Percentiles rank a stretch among this genome's conserved stretches.
phyloP scores from a whole-genome alignment of 2,888 invertebrate genomes.

The Leptopilina syphax region DNA sequence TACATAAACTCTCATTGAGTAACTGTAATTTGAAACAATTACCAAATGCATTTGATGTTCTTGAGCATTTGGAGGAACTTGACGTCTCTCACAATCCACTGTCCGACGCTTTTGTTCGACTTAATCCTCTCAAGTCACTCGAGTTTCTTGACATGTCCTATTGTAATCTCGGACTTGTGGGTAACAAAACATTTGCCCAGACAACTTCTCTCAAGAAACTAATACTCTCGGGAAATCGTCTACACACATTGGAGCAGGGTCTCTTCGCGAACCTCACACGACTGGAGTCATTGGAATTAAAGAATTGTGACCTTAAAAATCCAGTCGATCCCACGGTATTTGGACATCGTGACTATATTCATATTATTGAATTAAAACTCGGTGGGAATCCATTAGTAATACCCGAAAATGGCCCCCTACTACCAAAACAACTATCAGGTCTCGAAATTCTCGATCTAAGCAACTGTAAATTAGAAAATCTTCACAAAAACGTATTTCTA shows the following conservation, averaged over 20 bases:
- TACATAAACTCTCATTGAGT: slow-evolving; percentile 83
- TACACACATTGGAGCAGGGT: slow-evolving; percentile 83
- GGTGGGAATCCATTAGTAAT: slow-evolving; percentile 84
- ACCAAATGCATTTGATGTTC: slow-evolving; percentile 83
- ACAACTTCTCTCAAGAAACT: slow-evolving; percentile 84
- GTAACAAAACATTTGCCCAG: slow-evolving; percentile 83
- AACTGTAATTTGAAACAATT: slow-evolving; percentile 82
- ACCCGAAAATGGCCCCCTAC: slow-evolving; percentile 79
- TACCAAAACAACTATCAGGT: slow-evolving; percentile 83
- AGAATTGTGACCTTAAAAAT: slow-evolving; percentile 83
- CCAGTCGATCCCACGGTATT: slow-evolving; percentile 83
- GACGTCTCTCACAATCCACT: slow-evolving; percentile 86
- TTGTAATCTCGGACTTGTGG: slow-evolving; percentile 83
- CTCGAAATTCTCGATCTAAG: slow-evolving; percentile 83
- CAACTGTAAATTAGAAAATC: slow-evolving; percentile 81
- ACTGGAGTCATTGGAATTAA: slow-evolving; percentile 83
- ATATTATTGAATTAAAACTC: slow-evolving; percentile 83
- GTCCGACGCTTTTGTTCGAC: slow-evolving; percentile 82
- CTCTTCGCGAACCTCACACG: slow-evolving; percentile 84
- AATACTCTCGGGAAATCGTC: slow-evolving; percentile 83
- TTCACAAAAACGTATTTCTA: slow-evolving; percentile 81
- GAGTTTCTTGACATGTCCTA: slow-evolving; percentile 86
- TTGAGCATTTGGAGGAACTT: slow-evolving; percentile 82
- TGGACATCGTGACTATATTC: slow-evolving; percentile 82
- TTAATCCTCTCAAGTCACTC: slow-evolving; percentile 82